Conservation (phyloP, 2,113 vertebrate species). For the Casuarius casuarius region DNA sequence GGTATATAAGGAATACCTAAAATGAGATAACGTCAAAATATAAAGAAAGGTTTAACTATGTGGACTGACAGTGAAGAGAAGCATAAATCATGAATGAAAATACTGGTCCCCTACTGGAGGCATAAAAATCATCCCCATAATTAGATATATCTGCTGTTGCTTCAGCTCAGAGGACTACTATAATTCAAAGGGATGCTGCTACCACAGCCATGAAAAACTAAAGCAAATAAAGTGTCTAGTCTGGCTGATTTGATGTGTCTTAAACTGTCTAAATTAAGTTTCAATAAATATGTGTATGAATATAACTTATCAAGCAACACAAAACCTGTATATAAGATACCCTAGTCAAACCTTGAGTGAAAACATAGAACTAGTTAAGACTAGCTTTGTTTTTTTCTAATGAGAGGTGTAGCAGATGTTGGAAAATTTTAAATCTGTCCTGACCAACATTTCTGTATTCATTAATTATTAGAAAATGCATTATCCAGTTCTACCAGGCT, state of each 20-base stretch:
- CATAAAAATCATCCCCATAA: background rate
- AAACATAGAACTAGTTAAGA: background rate
- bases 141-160: background rate
- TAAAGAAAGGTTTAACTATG: background rate
- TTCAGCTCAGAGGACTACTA: background rate
- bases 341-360: background rate
- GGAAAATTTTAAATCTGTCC: background rate
- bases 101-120: background rate
- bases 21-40: background rate
- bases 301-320: background rate
- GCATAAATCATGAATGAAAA: background rate
- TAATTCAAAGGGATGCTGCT: background rate
- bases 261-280: background rate
- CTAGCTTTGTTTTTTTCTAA: background rate
- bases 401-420: background rate
- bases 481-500: background rate
- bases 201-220: background rate
- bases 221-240: background rate
- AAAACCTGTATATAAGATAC: background rate
- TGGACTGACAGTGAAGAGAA: background rate
- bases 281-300: background rate
- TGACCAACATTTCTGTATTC: background rate
- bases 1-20: background rate
- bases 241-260: background rate
- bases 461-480: background rate